Base-by-base conservation (phyloP, 1,140 invertebrate species). In the Sogatella furcifera region DNA sequence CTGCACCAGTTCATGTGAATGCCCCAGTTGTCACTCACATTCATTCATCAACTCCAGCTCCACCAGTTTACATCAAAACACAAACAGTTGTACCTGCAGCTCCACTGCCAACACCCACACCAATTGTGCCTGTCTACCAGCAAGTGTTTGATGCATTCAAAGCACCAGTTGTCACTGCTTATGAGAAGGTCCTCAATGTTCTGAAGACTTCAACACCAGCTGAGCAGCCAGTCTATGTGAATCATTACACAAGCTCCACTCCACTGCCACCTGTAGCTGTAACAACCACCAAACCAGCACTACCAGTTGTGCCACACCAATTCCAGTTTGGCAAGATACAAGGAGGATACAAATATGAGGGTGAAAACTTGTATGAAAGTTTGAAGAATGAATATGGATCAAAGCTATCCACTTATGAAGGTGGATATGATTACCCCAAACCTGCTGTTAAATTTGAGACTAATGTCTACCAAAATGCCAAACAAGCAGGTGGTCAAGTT, bases 361-460 rank as follows among this genome's bases (percentile, higher is more conserved):
- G 46, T 15, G 59, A 60, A 19, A 42, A 55, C 11, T 19, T 55
- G 28, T 59, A 42, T 43, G 62, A 53, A 43, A 55, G 46, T 59
- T 52, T 60, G 52, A 66, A 59, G 57, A 63, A 62, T 57, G 41
- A 63, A 28, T 66, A 57, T 62, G 64, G 60, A 52, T 34, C 57
- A 14, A 66, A 62, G 54, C 54, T 60, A 52, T 43, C 43, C 10
- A 49, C 46, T 19, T 49, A 19, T 49, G 46, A 49, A 49, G 43
- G 57, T 43, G 55, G 28, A 10, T 62, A 62, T 19, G 46, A 59
- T 3, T 21, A 43, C 42, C 59, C 54, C 46, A 57, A 54, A 43
- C 55, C 55, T 2, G 49, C 41, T 53, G 31, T 49, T 15, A 46
- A 57, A 58, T 43, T 57, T 14, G 54, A 42, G 24, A 38, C 9